A percentile compares a stretch with the other conserved stretches of the same genome.
These are phyloP conservation scores for Pammene aurita DNA, from an alignment of 2,888 invertebrate species.

Conservation along the genomic window DNA sequence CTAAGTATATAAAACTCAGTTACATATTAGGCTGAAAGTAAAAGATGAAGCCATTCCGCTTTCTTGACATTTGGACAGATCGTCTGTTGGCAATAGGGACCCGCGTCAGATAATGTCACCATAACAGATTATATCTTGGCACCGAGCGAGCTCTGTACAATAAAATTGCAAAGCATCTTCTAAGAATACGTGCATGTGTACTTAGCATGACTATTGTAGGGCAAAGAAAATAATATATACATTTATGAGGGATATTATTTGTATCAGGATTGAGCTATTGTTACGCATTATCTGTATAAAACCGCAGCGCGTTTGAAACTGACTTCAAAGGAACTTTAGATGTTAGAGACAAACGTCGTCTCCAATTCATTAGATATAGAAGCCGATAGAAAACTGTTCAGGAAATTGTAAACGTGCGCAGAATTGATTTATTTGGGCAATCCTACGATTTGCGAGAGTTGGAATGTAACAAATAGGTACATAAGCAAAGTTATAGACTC, in stretches of 20 bases:
- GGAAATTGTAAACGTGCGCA: slow-evolving; percentile 39
- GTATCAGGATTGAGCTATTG: no score
- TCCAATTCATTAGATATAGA: slow-evolving; percentile 36
- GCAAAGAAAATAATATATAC: slow-evolving; percentile 32
- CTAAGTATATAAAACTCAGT: not conserved
- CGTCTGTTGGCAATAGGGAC: slow-evolving; percentile 70
- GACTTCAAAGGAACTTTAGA: slow-evolving; percentile 18
- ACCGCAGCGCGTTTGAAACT: not conserved
- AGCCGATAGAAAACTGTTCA: slow-evolving; percentile 36
- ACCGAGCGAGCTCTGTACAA: slow-evolving; percentile 61
- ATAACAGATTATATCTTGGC: slow-evolving; percentile 82
- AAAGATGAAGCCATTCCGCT: slow-evolving; percentile 61
- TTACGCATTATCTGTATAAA: no score
- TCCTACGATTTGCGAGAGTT: slow-evolving; percentile 13
- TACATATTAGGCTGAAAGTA: slow-evolving; percentile 50
- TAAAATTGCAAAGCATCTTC: slow-evolving; percentile 68
- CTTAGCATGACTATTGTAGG: slow-evolving; percentile 62
- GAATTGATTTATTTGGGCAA: slow-evolving; percentile 34
- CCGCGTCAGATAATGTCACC: slow-evolving; percentile 75
- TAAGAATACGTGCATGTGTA: slow-evolving; percentile 47
- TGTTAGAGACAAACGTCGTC: slow-evolving; percentile 24
- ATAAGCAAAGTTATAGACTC: no score
- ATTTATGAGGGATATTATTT: slow-evolving; percentile 13
- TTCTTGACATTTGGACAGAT: slow-evolving; percentile 70
- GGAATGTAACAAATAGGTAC: not conserved